Conservation (phyloP, 2,888 invertebrate species). For the Mesorhabditis spiculigera region DNA sequence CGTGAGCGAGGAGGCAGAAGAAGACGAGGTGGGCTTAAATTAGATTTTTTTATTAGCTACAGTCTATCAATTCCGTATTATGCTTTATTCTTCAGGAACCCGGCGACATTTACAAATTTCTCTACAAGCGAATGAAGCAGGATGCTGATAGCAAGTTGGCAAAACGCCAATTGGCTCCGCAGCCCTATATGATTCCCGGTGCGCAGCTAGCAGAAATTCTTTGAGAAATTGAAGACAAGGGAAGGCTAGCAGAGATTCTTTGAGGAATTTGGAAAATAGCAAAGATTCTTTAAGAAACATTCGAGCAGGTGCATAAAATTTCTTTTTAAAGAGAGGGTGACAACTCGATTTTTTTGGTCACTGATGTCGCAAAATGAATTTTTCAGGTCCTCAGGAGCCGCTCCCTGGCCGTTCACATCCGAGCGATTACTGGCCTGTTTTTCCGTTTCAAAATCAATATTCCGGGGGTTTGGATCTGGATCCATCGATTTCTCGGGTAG, state of each 20-base stretch:
- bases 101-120: slow-evolving; percentile 26
- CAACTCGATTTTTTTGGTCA: too few species aligned
- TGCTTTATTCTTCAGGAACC: too few species aligned
- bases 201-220: not conserved
- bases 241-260: too few species aligned
- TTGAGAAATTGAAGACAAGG: too few species aligned
- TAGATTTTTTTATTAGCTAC: too few species aligned
- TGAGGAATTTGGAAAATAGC: too few species aligned
- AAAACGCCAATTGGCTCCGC: slow-evolving; percentile 21
- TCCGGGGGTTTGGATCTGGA: slow-evolving; percentile 46
- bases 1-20: slow-evolving; percentile 7
- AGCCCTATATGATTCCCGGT: slow-evolving; percentile 33
- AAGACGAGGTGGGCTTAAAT: too few species aligned
- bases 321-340: too few species aligned
- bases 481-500: slow-evolving; percentile 44
- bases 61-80: too few species aligned
- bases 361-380: too few species aligned
- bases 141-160: slow-evolving; percentile 23
- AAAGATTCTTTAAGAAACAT: too few species aligned
- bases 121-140: slow-evolving; percentile 37
- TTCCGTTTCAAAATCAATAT: slow-evolving; percentile 46
- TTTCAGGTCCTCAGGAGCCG: slow-evolving; percentile 43
- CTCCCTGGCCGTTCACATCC: slow-evolving; percentile 42
- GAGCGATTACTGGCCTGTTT: slow-evolving; percentile 48
- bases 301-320: too few species aligned